These are phyloP conservation scores for Lepus americanus DNA, from an alignment of 2,113 vertebrate species.

Conservation along the genomic window DNA sequence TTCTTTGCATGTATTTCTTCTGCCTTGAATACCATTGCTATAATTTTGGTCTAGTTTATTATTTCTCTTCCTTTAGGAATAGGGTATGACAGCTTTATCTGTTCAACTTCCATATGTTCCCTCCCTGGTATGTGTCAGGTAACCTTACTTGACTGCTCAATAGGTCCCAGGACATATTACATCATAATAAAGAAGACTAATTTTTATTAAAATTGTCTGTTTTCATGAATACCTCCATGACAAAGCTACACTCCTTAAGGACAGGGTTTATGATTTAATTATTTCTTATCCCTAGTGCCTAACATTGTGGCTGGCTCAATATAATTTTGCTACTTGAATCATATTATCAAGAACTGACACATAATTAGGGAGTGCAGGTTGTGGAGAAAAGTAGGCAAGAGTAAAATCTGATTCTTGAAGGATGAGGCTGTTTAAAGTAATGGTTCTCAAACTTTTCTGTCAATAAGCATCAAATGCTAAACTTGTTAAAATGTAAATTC, in stretches of 20 bases:
- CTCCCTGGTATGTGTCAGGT: not conserved
- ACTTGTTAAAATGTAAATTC: constrained; percentile 34
- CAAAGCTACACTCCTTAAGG: not conserved
- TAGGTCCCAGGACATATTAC: not conserved
- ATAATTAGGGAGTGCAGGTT: not conserved
- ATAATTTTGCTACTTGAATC: constrained; percentile 60
- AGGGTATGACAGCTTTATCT: not conserved
- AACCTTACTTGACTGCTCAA: not conserved
- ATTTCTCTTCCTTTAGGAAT: not conserved
- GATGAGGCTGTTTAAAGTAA: not conserved
- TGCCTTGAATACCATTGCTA: not conserved
- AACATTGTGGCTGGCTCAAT: constrained; percentile 46
- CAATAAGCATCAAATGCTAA: constrained; percentile 19
- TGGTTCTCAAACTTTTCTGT: constrained; percentile 30
- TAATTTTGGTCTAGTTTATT: not conserved
- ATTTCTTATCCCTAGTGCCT: constrained; percentile 25
- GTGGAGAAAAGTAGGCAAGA: not conserved
- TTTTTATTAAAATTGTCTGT: constrained; percentile 52
- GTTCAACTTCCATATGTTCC: not conserved
- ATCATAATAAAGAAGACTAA: constrained; percentile 1
- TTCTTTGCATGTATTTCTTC: not conserved
- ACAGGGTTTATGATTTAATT: constrained; percentile 45
- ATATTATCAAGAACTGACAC: not conserved
- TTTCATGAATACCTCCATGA: not conserved
- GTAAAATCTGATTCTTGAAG: not conserved